These are phyloP conservation scores for Ectemnius continuus DNA, from an alignment of 2,888 invertebrate species.

Conservation along the genomic window DNA sequence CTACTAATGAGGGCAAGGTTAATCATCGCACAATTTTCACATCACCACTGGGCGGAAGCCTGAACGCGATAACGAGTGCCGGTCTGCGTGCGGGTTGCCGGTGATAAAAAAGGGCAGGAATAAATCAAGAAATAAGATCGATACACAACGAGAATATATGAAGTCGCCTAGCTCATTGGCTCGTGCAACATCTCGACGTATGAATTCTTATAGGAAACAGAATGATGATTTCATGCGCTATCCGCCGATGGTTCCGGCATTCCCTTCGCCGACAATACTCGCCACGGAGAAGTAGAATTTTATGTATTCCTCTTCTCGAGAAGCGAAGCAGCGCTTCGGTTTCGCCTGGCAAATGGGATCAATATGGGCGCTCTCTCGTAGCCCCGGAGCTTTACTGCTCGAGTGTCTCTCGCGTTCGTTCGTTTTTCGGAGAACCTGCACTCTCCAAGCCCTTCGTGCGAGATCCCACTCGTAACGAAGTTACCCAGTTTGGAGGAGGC, in stretches of 20 bases:
- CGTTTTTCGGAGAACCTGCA: conserved; percentile 18
- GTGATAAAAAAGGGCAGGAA: too few species aligned
- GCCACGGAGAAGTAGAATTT: conserved; percentile 39
- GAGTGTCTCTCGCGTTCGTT: conserved; percentile 10
- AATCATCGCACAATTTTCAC: too few species aligned
- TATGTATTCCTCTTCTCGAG: conserved; percentile 28
- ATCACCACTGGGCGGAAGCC: too few species aligned
- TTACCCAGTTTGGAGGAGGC: conserved; percentile 43
- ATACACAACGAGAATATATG: too few species aligned
- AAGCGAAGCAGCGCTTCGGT: conserved; percentile 24
- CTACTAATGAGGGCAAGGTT: too few species aligned
- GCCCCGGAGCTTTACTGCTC: conserved; percentile 37
- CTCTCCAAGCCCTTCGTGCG: conserved; percentile 35
- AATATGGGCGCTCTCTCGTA: conserved; percentile 33
- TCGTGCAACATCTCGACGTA: conserved; percentile 7
- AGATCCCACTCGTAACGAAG: conserved; percentile 57
- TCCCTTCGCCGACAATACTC: conserved; percentile 16
- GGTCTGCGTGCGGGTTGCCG: too few species aligned
- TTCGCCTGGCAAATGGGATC: conserved; percentile 48
- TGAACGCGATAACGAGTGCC: too few species aligned
- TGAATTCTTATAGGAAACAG: background rate
- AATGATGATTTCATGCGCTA: conserved; percentile 27
- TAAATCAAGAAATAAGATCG: too few species aligned
- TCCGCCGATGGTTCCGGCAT: conserved; percentile 1
- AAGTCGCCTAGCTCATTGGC: background rate